phyloP scores from a whole-genome alignment of 2,797 vertebrate genomes.

The Onychomys arenicola region DNA sequence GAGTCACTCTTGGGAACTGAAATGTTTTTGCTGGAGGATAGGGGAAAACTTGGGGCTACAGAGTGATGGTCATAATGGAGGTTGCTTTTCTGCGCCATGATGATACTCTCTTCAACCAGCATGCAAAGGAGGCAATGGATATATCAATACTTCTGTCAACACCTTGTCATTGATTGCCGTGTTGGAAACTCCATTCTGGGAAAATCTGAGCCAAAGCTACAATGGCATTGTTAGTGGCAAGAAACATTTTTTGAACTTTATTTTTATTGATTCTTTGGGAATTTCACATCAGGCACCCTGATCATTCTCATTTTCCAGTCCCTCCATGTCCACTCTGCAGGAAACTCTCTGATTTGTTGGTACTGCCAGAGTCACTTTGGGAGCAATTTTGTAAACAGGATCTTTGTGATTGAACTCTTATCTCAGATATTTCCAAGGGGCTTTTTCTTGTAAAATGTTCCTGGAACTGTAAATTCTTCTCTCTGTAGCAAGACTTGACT shows the following conservation, averaged over 20 bases:
- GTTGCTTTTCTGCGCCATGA: neutral
- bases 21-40: neutral
- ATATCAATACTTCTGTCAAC: neutral
- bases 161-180: neutral
- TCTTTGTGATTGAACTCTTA: slow-evolving; percentile 21
- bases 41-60: neutral
- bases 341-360: neutral
- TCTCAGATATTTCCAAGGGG: slow-evolving; percentile 13
- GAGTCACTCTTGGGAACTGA: neutral
- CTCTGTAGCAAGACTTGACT: neutral
- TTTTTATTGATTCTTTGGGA: neutral
- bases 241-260: neutral
- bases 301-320: neutral
- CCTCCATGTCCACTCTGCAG: neutral
- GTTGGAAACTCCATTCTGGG: slow-evolving; percentile 15
- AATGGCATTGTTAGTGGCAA: neutral
- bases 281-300: neutral
- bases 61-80: neutral
- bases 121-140: neutral
- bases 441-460: slow-evolving; percentile 42
- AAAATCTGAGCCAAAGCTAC: slow-evolving; percentile 34
- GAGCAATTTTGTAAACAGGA: slow-evolving; percentile 18
- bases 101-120: neutral
- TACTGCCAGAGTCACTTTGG: neutral
- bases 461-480: neutral